These are phyloP conservation scores for Drosophila pectinifera DNA, from an alignment of 1,140 invertebrate genomes.

Conservation along the genomic window DNA sequence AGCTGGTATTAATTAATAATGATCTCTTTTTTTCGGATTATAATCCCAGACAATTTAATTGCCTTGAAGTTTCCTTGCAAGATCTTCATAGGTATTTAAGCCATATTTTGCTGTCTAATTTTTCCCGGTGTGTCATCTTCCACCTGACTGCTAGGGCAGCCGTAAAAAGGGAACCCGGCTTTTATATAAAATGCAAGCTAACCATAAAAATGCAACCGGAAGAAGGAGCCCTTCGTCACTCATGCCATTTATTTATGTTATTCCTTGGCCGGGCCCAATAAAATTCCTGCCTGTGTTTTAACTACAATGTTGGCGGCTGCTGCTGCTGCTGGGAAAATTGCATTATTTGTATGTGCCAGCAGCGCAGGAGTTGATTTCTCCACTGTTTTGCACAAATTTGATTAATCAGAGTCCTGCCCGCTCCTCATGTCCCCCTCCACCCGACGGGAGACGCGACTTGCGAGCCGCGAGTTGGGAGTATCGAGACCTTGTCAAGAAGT, in stretches of 20 bases:
- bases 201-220: slow-evolving; percentile 68
- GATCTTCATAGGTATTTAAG: too few species aligned
- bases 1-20: too few species aligned
- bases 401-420: slow-evolving; percentile 50
- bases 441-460: slow-evolving; percentile 3
- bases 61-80: too few species aligned
- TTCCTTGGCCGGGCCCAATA: slow-evolving; percentile 48
- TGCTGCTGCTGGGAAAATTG: slow-evolving; percentile 62
- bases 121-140: slow-evolving; percentile 16
- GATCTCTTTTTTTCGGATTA: too few species aligned
- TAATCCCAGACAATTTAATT: too few species aligned
- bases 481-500: slow-evolving; percentile 63
- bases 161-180: slow-evolving; percentile 49
- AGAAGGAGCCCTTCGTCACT: not conserved
- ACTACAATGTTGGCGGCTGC: slow-evolving; percentile 59
- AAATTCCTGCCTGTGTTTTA: slow-evolving; percentile 45
- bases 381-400: slow-evolving; percentile 67
- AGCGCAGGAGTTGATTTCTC: slow-evolving; percentile 41
- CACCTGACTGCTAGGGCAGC: slow-evolving; percentile 39
- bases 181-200: slow-evolving; percentile 72
- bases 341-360: slow-evolving; percentile 67
- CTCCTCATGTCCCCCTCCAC: slow-evolving; percentile 19
- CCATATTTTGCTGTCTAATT: too few species aligned
- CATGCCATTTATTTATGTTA: slow-evolving; percentile 60
- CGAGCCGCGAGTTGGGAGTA: not conserved